Evolutionary conservation across 2,113 vertebrate species (phyloP).

Genomic region (Typhlomys cinereus): DNA sequence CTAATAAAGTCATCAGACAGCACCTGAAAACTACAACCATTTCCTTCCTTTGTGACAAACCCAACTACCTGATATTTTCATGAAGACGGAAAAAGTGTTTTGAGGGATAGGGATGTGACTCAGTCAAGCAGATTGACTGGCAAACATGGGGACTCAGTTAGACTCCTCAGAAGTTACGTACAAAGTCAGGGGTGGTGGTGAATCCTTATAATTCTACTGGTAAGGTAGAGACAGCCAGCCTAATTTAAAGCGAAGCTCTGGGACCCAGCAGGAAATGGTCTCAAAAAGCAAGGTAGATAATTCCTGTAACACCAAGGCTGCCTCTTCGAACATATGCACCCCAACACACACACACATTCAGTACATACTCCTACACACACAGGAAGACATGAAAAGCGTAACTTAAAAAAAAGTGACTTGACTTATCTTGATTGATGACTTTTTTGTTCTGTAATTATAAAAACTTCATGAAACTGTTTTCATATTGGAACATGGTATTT

Average conservation of each 20-base stretch:
- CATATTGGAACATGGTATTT: background rate
- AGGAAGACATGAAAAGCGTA: too few species aligned
- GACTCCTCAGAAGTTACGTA: background rate
- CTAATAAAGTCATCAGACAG: background rate
- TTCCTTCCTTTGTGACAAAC: background rate
- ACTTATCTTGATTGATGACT: background rate
- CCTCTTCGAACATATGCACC: background rate
- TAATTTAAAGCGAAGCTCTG: background rate
- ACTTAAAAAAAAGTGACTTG: background rate
- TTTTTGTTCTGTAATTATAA: background rate
- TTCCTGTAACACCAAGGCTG: background rate
- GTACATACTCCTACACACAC: background rate
- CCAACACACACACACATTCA: background rate
- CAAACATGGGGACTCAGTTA: background rate
- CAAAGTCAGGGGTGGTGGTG: background rate
- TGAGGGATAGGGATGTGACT: background rate
- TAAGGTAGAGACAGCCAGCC: background rate
- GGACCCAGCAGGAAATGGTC: background rate
- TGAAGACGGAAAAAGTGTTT: background rate
- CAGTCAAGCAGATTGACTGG: background rate
- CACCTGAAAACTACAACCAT: background rate
- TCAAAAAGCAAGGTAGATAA: background rate
- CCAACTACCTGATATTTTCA: background rate
- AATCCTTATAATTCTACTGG: background rate
- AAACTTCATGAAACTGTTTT: background rate